A percentile compares a stretch with the other conserved stretches of the same genome.
These are phyloP conservation scores for Augochlorella aurata DNA, from an alignment of 2,888 invertebrate species.

Conservation along the genomic window DNA sequence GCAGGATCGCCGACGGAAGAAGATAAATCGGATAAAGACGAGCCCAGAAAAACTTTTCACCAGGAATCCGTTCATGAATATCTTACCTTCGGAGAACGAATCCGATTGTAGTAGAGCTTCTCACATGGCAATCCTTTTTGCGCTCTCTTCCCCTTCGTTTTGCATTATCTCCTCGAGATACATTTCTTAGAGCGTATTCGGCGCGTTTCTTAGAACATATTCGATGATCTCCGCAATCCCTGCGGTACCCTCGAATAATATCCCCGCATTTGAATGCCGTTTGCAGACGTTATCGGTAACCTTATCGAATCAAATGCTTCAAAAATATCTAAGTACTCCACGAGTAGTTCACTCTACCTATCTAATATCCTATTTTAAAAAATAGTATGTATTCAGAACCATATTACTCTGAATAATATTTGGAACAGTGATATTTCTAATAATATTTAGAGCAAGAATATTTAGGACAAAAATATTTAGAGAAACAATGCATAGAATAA, in stretches of 20 bases:
- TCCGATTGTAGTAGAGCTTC: slow-evolving; percentile 8
- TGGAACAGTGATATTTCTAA: too few species aligned
- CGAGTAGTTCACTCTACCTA: background rate
- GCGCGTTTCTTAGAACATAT: background rate
- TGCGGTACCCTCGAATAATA: background rate
- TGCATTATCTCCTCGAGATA: slow-evolving; percentile 12
- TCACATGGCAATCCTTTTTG: slow-evolving; percentile 7
- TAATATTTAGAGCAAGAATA: too few species aligned
- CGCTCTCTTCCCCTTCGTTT: background rate
- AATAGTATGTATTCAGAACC: too few species aligned
- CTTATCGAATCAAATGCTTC: background rate
- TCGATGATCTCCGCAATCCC: background rate
- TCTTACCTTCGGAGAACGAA: background rate
- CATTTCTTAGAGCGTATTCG: slow-evolving; percentile 6
- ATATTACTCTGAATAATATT: too few species aligned
- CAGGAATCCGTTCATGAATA: slow-evolving; percentile 1
- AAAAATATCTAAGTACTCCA: background rate
- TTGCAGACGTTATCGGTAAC: background rate
- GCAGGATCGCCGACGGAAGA: background rate
- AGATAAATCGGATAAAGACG: slow-evolving; percentile 9
- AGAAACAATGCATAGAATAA: too few species aligned
- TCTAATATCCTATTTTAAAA: too few species aligned
- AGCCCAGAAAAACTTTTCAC: slow-evolving; percentile 1
- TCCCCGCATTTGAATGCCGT: background rate
- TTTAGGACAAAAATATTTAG: too few species aligned